Percentiles rank a stretch among this genome's conserved stretches.
These are phyloP conservation scores for Priocnemis perturbator DNA, from an alignment of 2,888 invertebrate genomes.

Conservation along the genomic window DNA sequence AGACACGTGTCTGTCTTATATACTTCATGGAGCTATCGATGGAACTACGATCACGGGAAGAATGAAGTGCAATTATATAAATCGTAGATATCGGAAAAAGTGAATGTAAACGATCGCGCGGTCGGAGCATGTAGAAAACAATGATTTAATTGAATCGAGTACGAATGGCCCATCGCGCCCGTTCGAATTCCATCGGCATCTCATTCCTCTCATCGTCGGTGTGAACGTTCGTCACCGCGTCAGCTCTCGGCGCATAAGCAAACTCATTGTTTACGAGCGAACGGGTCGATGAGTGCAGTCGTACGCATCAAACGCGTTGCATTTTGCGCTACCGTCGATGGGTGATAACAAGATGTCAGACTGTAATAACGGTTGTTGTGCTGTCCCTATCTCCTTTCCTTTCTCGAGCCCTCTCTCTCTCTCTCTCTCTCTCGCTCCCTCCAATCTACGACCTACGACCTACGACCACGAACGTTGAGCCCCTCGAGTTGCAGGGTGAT, in stretches of 20 bases:
- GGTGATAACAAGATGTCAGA: constrained; percentile 49
- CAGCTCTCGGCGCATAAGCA: constrained; percentile 25
- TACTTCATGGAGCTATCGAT: no score
- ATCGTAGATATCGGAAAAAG: neutral
- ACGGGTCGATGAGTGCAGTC: constrained; percentile 44
- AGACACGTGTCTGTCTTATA: no score
- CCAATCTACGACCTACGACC: no score
- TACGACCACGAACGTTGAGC: no score
- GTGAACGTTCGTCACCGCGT: neutral
- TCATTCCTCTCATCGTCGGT: no score
- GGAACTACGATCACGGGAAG: no score
- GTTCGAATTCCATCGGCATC: no score
- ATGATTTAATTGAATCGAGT: no score
- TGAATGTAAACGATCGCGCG: no score
- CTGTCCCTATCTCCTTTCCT: constrained; percentile 15
- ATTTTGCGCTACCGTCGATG: constrained; percentile 48
- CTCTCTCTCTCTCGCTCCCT: neutral
- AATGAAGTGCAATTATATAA: neutral
- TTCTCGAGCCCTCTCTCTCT: constrained; percentile 23
- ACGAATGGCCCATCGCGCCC: no score
- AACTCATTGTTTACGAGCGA: constrained; percentile 50
- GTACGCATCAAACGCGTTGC: constrained; percentile 44
- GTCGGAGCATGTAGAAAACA: no score
- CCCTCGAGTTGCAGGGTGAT: no score
- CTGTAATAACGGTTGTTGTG: constrained; percentile 49